Base-by-base conservation (phyloP, 2,113 vertebrate species). In the Epinephelus cyanopodus region DNA sequence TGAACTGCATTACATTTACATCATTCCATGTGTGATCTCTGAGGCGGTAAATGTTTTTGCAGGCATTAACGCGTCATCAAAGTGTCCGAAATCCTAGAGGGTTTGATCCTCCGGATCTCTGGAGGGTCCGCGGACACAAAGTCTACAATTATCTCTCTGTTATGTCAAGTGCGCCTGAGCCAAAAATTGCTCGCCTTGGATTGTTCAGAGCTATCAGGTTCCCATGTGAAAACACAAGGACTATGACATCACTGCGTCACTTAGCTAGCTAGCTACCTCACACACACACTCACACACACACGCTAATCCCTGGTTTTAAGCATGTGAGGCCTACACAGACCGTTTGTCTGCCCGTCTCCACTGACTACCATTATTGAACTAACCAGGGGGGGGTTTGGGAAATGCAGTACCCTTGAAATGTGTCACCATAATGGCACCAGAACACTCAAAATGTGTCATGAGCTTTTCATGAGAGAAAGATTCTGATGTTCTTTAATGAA, bases 41-140 rank as follows among this genome's bases (percentile, higher is more conserved):
- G 80, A 82, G 87, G 91, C 89, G 72, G 77, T 86, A 85, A 93
- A 93, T 92, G 92, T 88, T 93, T 93, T 88, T 83, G 69, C 83
- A 88, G 90, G 90, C 90, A 93, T 94, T 93, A 93, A 81, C 89
- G 60, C 80, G 68, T 91, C 93, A 92, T 92, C 91, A 91, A 90
- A 93, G 89, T 86, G 88, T 92, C 82, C 79, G 83, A 88, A 89
- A 90, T 84, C 79, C 86, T 87, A 75, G 85, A 73, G 76, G 85
- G 83, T 91, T 82, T 92, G 92, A 93, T 88, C 90, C 82, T 67
- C 50, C 3, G 52, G 88, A 84, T 92, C 87, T 88, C 87, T 81
- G 86, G 89, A 90, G 92, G 78, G 72, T 82, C 90, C 18, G 50
- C 25, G 78, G 88, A 85, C 89, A 85, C 83, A 90, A 89, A 93